Conservation (phyloP, 2,797 vertebrate species). For the Perodicticus potto region DNA sequence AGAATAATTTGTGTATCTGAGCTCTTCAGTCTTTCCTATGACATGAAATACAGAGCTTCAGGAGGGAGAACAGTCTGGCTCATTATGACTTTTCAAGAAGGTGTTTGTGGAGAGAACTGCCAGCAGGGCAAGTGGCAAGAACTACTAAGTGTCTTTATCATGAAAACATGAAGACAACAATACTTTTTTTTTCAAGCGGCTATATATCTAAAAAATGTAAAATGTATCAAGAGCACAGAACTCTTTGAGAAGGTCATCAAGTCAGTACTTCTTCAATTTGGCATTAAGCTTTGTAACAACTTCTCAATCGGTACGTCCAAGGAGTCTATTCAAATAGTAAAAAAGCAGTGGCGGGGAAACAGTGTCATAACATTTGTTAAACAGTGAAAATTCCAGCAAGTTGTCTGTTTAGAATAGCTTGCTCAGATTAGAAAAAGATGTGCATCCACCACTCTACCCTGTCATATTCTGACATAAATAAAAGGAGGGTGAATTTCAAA, state of each 20-base stretch:
- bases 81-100: not conserved
- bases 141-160: not conserved
- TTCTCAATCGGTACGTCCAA: not conserved
- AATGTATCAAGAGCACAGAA: not conserved
- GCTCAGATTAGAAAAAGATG: constrained; percentile 80
- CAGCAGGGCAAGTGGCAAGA: not conserved
- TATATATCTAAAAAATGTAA: not conserved
- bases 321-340: not conserved
- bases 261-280: not conserved
- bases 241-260: not conserved
- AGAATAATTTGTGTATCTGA: constrained; percentile 59
- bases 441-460: not conserved
- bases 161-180: not conserved
- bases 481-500: constrained; percentile 71
- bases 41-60: not conserved
- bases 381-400: constrained; percentile 76
- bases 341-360: constrained; percentile 16
- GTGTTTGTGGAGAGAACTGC: not conserved
- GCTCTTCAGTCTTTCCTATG: constrained; percentile 34
- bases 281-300: not conserved
- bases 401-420: constrained; percentile 79
- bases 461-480: constrained; percentile 65
- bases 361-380: not conserved
- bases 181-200: not conserved
- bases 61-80: not conserved